Evolutionary conservation across 2,797 vertebrate genomes (phyloP), one percentile per base, ranked within the genome.

Genomic region (Euphonia xanthogaster): DNA sequence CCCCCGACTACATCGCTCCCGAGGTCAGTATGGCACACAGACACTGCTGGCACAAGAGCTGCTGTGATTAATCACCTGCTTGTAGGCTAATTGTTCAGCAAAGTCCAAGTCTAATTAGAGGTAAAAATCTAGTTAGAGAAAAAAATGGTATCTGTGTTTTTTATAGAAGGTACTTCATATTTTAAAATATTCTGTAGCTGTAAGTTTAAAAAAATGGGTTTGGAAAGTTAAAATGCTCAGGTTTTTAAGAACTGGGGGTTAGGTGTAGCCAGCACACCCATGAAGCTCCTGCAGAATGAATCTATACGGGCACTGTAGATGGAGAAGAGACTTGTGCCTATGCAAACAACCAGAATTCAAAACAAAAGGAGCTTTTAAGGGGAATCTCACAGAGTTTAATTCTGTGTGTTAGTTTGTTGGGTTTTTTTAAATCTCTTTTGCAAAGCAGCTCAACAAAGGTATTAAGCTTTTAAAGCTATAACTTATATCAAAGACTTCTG

Each of bases 1-100:
- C 99, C 12, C 99, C 99, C 2, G 99, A 99, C 97, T 99, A 99
- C 66, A 99, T 99, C 0, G 99, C 99, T 48, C 99, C 99, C 0
- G 99, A 99, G 98, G 99, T 97, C 37, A 96, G 96, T 90, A 4
- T 1, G 7, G 30, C 68, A 54, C 67, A 51, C 90, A 18, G 4
- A 1, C 7, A 7, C 50, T 7, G 40, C 83, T 20, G 65, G 19
- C 24, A 31, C 25, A 61, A 24, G 3, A 27, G 42, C 63, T 11
- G 2, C 37, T 70, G 24, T 3, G n/a, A 62, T 37, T 37, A 2
- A 57, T 51, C 42, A 22, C 18, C 58, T 53, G 40, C 60, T 28
- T 33, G 42, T 6, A 48, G 22, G n/a, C 6, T 16, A 57, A 44
- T 1, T 60, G 30, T 18, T 77, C 75, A 78, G 28, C n/a, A 51